Evolutionary conservation across 2,888 invertebrate species (phyloP), one percentile per base, ranked within the genome.

Genomic region (Rotaria socialis): DNA sequence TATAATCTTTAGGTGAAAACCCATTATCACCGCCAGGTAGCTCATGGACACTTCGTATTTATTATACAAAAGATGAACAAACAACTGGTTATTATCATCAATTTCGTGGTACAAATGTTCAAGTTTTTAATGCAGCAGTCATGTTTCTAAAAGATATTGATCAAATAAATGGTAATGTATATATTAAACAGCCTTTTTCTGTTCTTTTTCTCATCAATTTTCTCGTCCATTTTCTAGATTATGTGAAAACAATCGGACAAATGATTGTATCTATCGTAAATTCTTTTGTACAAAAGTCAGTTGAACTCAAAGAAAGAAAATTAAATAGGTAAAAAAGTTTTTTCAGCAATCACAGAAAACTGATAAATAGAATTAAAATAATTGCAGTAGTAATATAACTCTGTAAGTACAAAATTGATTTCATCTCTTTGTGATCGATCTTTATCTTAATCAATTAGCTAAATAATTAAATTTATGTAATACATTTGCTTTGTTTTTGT

Each of bases 81-180:
- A 47, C 80, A n/a, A 11, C 47, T 80, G 47, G 80, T 80, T 80
- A 80, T 80, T 80, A 80, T 80, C 80, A 80, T 47, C 43, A 43
- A 47, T 80, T 80, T 47, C 80, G 80, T 80, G 43, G 80, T 24
- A 80, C 80, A 47, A 24, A 80, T 47, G 43, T 80, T 47, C 80
- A 80, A 43, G 47, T 80, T 24, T 80, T 80, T 47, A 80, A 80
- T 80, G 35, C 47, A 80, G 11, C 80, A 24, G 47, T 80, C 2
- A 24, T 80, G n/a, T 10, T 22, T 80, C 43, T 80, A 10, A 43
- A 80, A 47, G 35, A 41, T 43, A 22, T n/a, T 14, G 43, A 80
- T 47, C 43, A 80, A 22, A 80, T 80, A 5, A 80, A 80, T 80
- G 80, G 80, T 80, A 47, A 43, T 22, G n/a, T 16, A 41, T 6